These are phyloP conservation scores for Brachionus paranguensis DNA, from an alignment of 1,140 invertebrate genomes.

Conservation along the genomic window DNA sequence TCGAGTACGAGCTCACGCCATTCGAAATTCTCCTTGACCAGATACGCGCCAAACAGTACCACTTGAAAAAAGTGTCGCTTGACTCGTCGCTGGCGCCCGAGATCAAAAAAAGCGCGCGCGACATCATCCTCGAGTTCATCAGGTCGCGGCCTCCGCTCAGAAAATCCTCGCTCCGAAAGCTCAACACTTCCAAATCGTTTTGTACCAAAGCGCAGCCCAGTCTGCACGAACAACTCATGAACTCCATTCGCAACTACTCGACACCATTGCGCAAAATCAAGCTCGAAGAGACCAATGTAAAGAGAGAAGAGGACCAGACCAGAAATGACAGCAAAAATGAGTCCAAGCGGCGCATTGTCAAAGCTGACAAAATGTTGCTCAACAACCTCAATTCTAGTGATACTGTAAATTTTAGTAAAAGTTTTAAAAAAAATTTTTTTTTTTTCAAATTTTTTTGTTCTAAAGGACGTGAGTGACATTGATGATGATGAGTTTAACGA, in stretches of 20 bases:
- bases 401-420: neutral
- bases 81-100: constrained; percentile 73
- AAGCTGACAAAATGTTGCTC: constrained; percentile 25
- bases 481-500: constrained; percentile 6
- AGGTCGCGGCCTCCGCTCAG: constrained; percentile 82
- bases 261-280: constrained; percentile 25
- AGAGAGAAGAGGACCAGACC: neutral
- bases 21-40: constrained; percentile 95
- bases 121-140: constrained; percentile 90
- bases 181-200: constrained; percentile 64
- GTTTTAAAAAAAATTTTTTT: neutral
- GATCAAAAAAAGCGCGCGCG: constrained; percentile 86
- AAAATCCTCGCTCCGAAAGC: constrained; percentile 42
- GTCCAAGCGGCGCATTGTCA: constrained; percentile 41
- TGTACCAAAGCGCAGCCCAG: neutral
- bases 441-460: neutral
- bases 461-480: constrained; percentile 18
- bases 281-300: neutral
- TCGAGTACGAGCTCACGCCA: constrained; percentile 89
- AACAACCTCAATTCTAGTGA: constrained; percentile 29
- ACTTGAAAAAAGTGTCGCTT: constrained; percentile 62
- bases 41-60: constrained; percentile 78
- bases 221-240: constrained; percentile 63
- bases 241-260: constrained; percentile 72
- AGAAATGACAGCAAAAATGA: constrained; percentile 44